Conservation (phyloP, 2,113 vertebrate species). For the Mastomys coucha region DNA sequence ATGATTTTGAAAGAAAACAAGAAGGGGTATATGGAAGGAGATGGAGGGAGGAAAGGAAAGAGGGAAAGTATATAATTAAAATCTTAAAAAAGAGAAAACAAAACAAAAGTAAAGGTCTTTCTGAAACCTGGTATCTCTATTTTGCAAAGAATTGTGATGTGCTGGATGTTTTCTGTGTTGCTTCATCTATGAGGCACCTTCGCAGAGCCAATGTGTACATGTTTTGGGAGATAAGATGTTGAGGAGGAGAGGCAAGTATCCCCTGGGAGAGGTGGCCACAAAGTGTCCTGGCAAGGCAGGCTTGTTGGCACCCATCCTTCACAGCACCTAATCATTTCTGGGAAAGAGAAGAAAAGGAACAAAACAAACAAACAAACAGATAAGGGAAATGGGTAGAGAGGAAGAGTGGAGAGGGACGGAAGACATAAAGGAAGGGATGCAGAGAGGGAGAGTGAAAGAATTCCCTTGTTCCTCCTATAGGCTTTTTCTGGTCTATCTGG, state of each 20-base stretch:
- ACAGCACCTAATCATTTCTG: not conserved
- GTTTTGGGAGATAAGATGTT: not conserved
- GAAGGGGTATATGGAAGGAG: not conserved
- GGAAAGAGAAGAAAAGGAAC: not conserved
- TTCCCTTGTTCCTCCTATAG: not conserved
- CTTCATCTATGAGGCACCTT: not conserved
- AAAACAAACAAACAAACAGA: not conserved
- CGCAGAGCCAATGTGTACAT: not conserved
- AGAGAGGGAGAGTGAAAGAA: not conserved
- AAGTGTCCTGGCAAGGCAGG: not conserved
- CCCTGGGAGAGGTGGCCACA: not conserved
- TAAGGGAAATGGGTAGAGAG: not conserved
- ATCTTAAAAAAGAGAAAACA: not conserved
- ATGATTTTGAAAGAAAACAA: not conserved
- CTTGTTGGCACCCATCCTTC: not conserved
- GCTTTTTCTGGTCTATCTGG: slow-evolving; percentile 55
- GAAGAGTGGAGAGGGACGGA: not conserved
- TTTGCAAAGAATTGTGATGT: not conserved
- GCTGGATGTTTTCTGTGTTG: not conserved
- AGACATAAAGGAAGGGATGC: not conserved
- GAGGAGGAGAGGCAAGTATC: not conserved
- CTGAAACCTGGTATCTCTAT: not conserved
- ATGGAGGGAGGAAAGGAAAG: not conserved
- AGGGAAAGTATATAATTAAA: not conserved
- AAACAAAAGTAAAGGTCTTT: not conserved